Evolutionary conservation across 37 sponge, comb jelly and placozoan genomes (phyloP), one percentile per base, ranked within the genome.

Genomic region (Mnemiopsis leidyi): DNA sequence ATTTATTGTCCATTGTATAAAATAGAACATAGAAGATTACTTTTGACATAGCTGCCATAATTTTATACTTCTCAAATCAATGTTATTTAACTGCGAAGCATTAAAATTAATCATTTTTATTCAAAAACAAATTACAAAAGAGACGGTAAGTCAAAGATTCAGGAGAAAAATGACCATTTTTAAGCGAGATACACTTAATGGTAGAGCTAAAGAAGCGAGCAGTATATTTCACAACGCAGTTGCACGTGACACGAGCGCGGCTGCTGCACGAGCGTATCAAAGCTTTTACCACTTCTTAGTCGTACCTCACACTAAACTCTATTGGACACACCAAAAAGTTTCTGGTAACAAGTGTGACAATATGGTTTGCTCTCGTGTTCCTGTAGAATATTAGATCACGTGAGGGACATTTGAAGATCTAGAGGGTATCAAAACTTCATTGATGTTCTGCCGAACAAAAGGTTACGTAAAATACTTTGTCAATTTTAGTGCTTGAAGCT

Each of bases 331-430:
- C 98, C 99, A 93, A 98, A 98, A 48, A 98, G 95, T 76, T 98
- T 98, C 94, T 94, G 95, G 93, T 94, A 96, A 92, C 99, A 98
- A 7, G 96, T 93, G 82, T 95, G 96, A 92, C 99, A 98, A 94
- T 97, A 98, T 3, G 99, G 96, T 69, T 96, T 96, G 69, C 94
- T 94, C 38, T 94, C 94, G 92, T 96, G 97, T 39, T 98, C 73
- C 73, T 69, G 73, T n/a, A 69, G 21, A 69, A 23, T 5, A 48
- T 48, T 48, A 18, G 61, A 48, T 48, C 61, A 48, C 61, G 61
- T 13, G 61, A 18, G 61, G n/a, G n/a, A n/a, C n/a, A n/a, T n/a
- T n/a, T n/a, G n/a, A n/a, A n/a, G n/a, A n/a, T n/a, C n/a, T n/a
- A n/a, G n/a, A n/a, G n/a, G n/a, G n/a, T n/a, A n/a, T n/a, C n/a